These are phyloP conservation scores for Acridotheres tristis DNA, from an alignment of 2,797 vertebrate genomes.

Conservation along the genomic window DNA sequence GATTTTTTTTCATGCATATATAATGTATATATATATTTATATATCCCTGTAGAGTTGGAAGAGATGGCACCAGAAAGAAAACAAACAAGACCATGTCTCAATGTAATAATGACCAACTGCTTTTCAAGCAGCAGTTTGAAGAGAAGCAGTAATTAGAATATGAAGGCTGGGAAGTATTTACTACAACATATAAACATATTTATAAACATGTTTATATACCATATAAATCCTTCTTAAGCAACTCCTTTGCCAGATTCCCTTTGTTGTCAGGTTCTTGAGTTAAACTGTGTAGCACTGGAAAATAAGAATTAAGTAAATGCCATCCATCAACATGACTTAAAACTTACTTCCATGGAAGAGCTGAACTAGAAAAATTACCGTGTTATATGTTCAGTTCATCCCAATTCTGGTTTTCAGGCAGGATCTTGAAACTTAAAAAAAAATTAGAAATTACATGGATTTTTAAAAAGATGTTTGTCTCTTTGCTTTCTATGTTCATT, in stretches of 20 bases:
- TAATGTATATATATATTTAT: neutral
- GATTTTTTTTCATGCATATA: neutral
- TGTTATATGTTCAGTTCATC: neutral
- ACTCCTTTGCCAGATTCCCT: neutral
- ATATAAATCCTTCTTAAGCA: neutral
- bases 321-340: neutral
- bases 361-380: neutral
- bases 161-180: neutral
- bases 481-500: neutral
- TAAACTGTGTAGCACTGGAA: neutral
- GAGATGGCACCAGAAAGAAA: neutral
- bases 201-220: neutral
- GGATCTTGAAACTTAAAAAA: neutral
- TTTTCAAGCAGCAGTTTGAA: neutral
- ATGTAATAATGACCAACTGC: neutral
- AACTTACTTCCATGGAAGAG: neutral
- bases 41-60: neutral
- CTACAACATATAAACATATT: neutral
- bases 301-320: neutral
- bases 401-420: neutral
- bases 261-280: neutral
- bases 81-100: neutral
- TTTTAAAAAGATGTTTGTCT: neutral
- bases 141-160: neutral
- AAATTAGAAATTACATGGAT: neutral